These are phyloP conservation scores for Centropristis striata DNA, from an alignment of 2,113 vertebrate species.

Conservation along the genomic window DNA sequence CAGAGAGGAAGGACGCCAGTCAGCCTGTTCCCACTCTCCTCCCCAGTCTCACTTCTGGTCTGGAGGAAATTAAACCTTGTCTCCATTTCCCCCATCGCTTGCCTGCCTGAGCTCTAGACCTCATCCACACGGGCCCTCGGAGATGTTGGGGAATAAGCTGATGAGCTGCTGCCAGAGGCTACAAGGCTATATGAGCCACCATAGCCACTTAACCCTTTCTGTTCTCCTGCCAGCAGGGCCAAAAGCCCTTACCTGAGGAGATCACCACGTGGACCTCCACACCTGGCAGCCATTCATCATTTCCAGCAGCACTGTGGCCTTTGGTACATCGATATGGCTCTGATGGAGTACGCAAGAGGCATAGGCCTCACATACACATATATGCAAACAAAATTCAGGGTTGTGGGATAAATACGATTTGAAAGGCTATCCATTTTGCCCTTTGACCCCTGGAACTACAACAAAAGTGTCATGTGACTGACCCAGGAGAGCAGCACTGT, in stretches of 20 bases:
- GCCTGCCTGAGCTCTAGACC: slow-evolving; percentile 45
- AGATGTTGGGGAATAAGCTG: slow-evolving; percentile 61
- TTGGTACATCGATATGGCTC: slow-evolving; percentile 65
- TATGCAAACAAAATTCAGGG: slow-evolving; percentile 43
- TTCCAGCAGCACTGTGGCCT: slow-evolving; percentile 49
- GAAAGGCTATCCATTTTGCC: slow-evolving; percentile 71
- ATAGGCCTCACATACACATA: slow-evolving; percentile 42
- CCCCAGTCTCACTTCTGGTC: slow-evolving; percentile 51
- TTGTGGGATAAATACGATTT: slow-evolving; percentile 31
- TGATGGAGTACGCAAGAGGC: slow-evolving; percentile 26
- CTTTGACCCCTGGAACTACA: slow-evolving; percentile 65
- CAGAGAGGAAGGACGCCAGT: slow-evolving; percentile 18
- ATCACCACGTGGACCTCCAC: slow-evolving; percentile 59
- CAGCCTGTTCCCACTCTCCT: slow-evolving; percentile 2
- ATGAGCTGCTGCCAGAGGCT: slow-evolving; percentile 70
- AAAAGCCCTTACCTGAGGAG: slow-evolving; percentile 57
- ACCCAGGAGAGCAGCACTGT: slow-evolving; percentile 57
- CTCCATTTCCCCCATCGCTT: slow-evolving; percentile 68
- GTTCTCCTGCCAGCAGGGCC: slow-evolving; percentile 39
- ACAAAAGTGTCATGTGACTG: slow-evolving; percentile 64
- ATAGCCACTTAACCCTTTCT: slow-evolving; percentile 69
- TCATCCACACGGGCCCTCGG: slow-evolving; percentile 50
- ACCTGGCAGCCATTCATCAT: slow-evolving; percentile 81
- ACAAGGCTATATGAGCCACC: slow-evolving; percentile 40
- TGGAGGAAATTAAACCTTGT: slow-evolving; percentile 81